These are phyloP conservation scores for Eilema depressum DNA, from an alignment of 2,888 invertebrate genomes.

Conservation along the genomic window DNA sequence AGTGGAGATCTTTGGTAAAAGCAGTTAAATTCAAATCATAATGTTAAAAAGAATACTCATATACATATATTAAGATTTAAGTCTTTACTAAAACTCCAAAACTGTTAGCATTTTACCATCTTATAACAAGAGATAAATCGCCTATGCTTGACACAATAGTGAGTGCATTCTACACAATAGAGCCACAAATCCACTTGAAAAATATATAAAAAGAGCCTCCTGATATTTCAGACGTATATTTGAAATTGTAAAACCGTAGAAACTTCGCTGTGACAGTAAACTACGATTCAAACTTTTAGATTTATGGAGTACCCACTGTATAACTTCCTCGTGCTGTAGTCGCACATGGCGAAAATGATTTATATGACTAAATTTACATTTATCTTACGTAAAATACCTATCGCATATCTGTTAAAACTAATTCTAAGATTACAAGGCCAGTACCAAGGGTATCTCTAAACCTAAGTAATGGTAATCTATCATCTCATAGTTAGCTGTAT, in stretches of 20 bases:
- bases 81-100: background rate
- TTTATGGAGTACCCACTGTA: slow-evolving; percentile 68
- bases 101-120: background rate
- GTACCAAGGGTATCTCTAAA: no score
- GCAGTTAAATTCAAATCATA: background rate
- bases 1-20: no score
- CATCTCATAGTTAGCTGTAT: no score
- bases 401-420: slow-evolving; percentile 57
- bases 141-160: slow-evolving; percentile 37
- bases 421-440: slow-evolving; percentile 47
- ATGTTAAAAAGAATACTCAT: background rate
- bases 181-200: slow-evolving; percentile 51
- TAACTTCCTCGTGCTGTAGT: slow-evolving; percentile 53
- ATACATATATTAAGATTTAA: background rate
- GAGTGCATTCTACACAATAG: slow-evolving; percentile 55
- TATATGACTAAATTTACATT: slow-evolving; percentile 62
- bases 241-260: slow-evolving; percentile 66
- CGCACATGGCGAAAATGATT: slow-evolving; percentile 67
- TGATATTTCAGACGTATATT: slow-evolving; percentile 61
- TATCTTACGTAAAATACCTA: slow-evolving; percentile 55
- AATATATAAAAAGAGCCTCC: slow-evolving; percentile 48
- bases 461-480: no score
- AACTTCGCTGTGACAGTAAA: slow-evolving; percentile 68
- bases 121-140: slow-evolving; percentile 25
- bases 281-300: slow-evolving; percentile 72